Conservation (phyloP, 1,140 invertebrate genomes). For the Dicyema japonicum region DNA sequence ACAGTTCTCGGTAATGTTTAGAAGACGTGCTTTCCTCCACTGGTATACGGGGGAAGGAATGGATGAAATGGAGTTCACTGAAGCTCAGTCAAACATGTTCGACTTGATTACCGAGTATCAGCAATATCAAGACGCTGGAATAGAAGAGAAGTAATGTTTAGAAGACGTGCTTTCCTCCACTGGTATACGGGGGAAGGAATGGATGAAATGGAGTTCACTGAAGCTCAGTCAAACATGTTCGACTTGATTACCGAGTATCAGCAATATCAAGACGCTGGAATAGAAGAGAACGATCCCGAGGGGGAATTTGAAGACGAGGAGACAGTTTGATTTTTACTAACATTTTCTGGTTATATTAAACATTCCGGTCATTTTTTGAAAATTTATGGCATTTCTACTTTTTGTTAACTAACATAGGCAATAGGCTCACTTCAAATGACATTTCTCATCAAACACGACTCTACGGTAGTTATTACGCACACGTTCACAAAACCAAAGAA, state of each 20-base stretch:
- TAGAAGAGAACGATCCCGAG: constrained; percentile 10
- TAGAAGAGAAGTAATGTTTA: constrained; percentile 32
- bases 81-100: constrained; percentile 27
- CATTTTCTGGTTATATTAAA: too few relatives aligned
- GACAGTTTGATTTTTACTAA: too few relatives aligned
- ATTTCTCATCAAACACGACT: too few relatives aligned
- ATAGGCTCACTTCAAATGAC: too few relatives aligned
- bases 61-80: constrained; percentile 31
- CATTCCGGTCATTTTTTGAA: too few relatives aligned
- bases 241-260: constrained; percentile 38
- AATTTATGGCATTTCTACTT: too few relatives aligned
- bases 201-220: constrained; percentile 39
- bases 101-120: constrained; percentile 6
- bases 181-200: constrained; percentile 30
- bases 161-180: constrained; percentile 40
- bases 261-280: constrained; percentile 32
- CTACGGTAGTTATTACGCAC: too few relatives aligned
- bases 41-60: constrained; percentile 27
- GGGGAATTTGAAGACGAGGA: constrained; percentile 27
- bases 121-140: constrained; percentile 7
- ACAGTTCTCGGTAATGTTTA: constrained; percentile 37
- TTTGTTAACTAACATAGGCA: too few relatives aligned
- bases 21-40: constrained; percentile 56
- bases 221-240: constrained; percentile 28
- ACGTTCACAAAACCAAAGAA: too few relatives aligned